These are phyloP conservation scores for Malthinus flaveolus DNA, from an alignment of 2,888 invertebrate species.

Conservation along the genomic window DNA sequence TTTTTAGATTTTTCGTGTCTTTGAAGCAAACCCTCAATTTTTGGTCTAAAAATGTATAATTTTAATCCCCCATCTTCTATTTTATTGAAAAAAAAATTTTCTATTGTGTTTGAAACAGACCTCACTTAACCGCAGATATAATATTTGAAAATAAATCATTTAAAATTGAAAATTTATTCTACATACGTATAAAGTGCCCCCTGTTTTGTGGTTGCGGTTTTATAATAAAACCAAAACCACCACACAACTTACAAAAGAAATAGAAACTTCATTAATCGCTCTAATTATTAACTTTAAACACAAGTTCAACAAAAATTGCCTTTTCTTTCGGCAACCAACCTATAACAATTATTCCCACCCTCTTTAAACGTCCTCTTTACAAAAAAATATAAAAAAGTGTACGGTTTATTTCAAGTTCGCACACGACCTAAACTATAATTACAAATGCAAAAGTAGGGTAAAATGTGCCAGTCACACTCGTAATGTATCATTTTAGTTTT, in stretches of 20 bases:
- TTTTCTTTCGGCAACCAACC: no score
- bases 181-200: slow-evolving; percentile 9
- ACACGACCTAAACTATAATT: slow-evolving; percentile 46
- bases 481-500: slow-evolving; percentile 53
- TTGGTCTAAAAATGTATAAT: slow-evolving; percentile 22
- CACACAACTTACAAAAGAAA: slow-evolving; percentile 1
- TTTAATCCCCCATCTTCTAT: slow-evolving; percentile 24
- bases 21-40: slow-evolving; percentile 18
- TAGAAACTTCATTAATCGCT: slow-evolving; percentile 15
- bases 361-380: slow-evolving; percentile 11
- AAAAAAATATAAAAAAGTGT: neutral
- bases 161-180: slow-evolving; percentile 15
- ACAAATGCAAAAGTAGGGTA: slow-evolving; percentile 49
- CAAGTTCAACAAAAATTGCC: no score
- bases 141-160: slow-evolving; percentile 26
- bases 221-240: neutral
- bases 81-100: slow-evolving; percentile 18
- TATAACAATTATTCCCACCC: slow-evolving; percentile 3
- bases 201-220: slow-evolving; percentile 21
- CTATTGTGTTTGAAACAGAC: slow-evolving; percentile 28
- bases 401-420: slow-evolving; percentile 32
- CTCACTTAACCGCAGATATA: slow-evolving; percentile 31
- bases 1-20: slow-evolving; percentile 1
- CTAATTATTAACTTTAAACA: slow-evolving; percentile 19
- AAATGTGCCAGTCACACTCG: slow-evolving; percentile 51